Percentiles rank a stretch among this genome's conserved stretches.
phyloP scores from a whole-genome alignment of 92 coral and sea anemone species.

The Desmophyllum pertusum region DNA sequence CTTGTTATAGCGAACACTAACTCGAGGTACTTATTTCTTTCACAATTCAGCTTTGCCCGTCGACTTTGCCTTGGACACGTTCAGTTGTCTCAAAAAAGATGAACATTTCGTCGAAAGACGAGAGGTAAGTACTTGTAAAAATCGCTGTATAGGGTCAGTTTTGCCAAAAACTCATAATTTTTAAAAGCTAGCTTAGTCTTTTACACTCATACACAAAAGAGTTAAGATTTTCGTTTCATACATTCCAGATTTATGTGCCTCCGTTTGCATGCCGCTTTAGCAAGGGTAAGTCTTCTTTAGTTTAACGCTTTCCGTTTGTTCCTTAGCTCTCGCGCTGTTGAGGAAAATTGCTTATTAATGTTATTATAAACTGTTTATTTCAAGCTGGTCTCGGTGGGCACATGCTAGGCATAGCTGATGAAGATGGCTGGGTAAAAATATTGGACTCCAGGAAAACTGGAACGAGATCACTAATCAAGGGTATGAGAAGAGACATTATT shows the following conservation, averaged over 20 bases:
- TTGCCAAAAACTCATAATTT: not conserved
- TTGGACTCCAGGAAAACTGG: slow-evolving; percentile 80
- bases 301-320: not conserved
- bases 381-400: slow-evolving; percentile 75
- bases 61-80: slow-evolving; percentile 84
- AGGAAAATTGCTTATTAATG: not conserved
- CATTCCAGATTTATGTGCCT: slow-evolving; percentile 87
- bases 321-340: not conserved
- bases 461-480: slow-evolving; percentile 71
- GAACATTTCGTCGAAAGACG: slow-evolving; percentile 81
- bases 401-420: slow-evolving; percentile 93
- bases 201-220: not conserved
- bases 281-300: slow-evolving; percentile 66
- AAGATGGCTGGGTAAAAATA: slow-evolving; percentile 91
- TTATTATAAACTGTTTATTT: not conserved
- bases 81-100: slow-evolving; percentile 82
- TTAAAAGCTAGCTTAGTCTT: too few species aligned
- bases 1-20: not conserved
- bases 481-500: slow-evolving; percentile 22
- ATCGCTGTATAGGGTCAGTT: not conserved
- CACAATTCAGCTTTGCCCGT: slow-evolving; percentile 64
- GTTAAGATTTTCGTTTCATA: not conserved
- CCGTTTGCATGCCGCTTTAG: slow-evolving; percentile 96
- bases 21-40: not conserved
- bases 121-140: slow-evolving; percentile 43